Base-by-base conservation (phyloP, 2,113 vertebrate species). In the Oncorhynchus keta region DNA sequence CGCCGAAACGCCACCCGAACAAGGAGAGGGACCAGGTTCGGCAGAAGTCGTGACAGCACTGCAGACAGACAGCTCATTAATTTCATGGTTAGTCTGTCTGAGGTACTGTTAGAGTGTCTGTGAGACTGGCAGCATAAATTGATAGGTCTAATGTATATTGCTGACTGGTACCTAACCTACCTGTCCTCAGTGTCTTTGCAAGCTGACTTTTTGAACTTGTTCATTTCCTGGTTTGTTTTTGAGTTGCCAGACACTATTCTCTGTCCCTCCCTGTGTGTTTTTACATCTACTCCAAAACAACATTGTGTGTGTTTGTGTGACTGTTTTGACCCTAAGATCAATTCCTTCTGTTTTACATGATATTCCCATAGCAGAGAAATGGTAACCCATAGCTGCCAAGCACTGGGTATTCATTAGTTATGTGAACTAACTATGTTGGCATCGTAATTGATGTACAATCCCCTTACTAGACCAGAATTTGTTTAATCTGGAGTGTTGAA, bases 1-100 rank as follows among this genome's bases (percentile, higher is more conserved):
- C 28, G 28, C 28, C 28, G 3, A 28, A 28, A 28, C 0, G 2
- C 28, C 28, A 28, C 3, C 28, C 3, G 28, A 28, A 28, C 28
- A 28, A 28, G 28, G 28, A 28, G 28, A 28, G 28, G 28, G 28
- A 28, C 28, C 28, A 28, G 3, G 3, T 28, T 28, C 28, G 28
- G 3, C 28, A 28, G 28, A 28, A 28, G 3, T 28, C 0, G 28
- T 28, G 28, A 28, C 28, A 28, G 3, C 39, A 45, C 39, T 45
- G 39, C 9, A 45, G 39, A 45, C 39, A 87, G 87, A 74, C 83
- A 82, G 83, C 84, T 84, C 85, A 89, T 90, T 89, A 84, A 90
- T 89, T 87, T 73, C 76, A 30, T 24, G 84, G 89, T 91, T 86
- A 87, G 72, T 72, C 74, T 72, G 86, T 89, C 88, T 85, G 86